Evolutionary conservation across 2,888 invertebrate species (phyloP), one percentile per base, ranked within the genome.

Genomic region (Phyllotreta striolata): DNA sequence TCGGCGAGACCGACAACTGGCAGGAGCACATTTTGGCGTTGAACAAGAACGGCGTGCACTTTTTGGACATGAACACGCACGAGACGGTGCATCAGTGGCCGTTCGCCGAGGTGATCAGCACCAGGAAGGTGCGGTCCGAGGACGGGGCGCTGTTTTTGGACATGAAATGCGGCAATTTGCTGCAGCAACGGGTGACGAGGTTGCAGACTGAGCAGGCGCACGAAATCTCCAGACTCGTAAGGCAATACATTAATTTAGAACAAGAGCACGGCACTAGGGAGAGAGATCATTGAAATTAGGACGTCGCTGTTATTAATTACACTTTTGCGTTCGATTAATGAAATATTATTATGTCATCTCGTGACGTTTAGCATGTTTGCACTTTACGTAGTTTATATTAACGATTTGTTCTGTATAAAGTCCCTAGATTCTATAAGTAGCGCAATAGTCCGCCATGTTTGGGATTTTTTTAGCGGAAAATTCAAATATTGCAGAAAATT

Each of bases 141-240:
- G 95, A 95, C 80, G 95, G 95, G 69, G 91, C 93, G 1, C 85
- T 96, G 66, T 96, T 89, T 83, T 85, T 98, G 80, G 98, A 98
- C 84, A 93, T 98, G 91, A 98, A 98, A 82, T 94, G 96, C 77
- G 97, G 98, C 38, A 96, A 97, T 78, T 85, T 98, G 77, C 91
- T 97, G 88, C 95, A 96, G 80, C 97, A 97, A 83, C 89, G 95
- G 72, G 95, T 97, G 75, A 95, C 96, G 66, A 87, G 97, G 73
- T 88, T 98, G 72, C 97, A 98, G 81, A 98, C 98, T 0, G 96
- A 98, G 83, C 94, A 98, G 84, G 98, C 98, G 41, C 96, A 96
- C 78, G 98, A 98, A 83, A 95, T 98, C 75, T 95, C 96, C 54
- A 89, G 97, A 70, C 88, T 98, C 74, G 96, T 98, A 77, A 87